Evolutionary conservation across 2,797 vertebrate species (phyloP).

Genomic region (Nyctibius grandis): DNA sequence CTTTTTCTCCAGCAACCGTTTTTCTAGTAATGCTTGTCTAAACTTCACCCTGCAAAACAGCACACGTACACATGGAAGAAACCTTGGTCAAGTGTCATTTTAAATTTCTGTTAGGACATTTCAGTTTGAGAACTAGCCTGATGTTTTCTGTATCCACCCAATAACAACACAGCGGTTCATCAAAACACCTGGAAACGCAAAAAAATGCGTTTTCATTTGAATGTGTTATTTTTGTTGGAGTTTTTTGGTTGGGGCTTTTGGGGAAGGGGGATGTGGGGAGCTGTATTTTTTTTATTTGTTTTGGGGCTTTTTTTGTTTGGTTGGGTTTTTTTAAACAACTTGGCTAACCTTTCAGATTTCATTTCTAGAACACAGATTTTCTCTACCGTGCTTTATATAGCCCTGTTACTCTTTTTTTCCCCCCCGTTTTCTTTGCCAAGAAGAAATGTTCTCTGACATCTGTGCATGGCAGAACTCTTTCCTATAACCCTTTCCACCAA

Average conservation of each 20-base stretch:
- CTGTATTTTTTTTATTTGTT: neutral
- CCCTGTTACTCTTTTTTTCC: neutral
- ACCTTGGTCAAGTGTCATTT: neutral
- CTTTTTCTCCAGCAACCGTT: constrained; percentile 73
- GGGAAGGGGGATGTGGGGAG: neutral
- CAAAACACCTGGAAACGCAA: neutral
- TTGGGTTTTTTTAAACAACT: neutral
- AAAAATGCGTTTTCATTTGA: neutral
- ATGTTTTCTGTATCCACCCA: rapidly evolving
- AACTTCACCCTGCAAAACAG: constrained; percentile 80
- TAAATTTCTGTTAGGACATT: neutral
- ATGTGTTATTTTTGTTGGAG: rapidly evolving
- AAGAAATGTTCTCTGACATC: constrained; percentile 61
- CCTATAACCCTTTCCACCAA: constrained; percentile 33
- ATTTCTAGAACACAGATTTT: neutral
- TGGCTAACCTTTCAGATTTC: neutral
- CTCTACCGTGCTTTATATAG: constrained; percentile 7
- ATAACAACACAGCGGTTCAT: rapidly evolving
- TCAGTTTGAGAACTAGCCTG: neutral
- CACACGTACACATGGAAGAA: neutral
- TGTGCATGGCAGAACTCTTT: constrained; percentile 63
- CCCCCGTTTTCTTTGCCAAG: neutral
- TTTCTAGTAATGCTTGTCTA: constrained; percentile 76
- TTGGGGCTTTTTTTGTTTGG: neutral
- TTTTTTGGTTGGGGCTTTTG: neutral